Evolutionary conservation across 2,797 vertebrate species (phyloP).

Genomic region (Pelobates cultripes): DNA sequence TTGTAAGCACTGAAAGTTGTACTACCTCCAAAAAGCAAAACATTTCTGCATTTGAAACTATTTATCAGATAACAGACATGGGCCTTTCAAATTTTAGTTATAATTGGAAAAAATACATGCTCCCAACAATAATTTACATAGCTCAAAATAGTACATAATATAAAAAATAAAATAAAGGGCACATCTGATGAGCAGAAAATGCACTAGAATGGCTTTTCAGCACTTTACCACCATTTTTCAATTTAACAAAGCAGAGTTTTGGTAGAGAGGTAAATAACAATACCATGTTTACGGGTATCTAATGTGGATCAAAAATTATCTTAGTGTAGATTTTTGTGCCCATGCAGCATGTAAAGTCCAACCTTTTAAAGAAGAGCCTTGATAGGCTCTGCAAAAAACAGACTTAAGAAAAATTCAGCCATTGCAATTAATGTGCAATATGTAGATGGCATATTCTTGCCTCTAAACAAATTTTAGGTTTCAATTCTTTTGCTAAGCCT

Average conservation of each 20-base stretch:
- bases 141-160: slow-evolving; percentile 13
- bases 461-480: not conserved
- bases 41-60: not conserved
- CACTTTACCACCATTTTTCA: not conserved
- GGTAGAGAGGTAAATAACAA: not conserved
- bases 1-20: not conserved
- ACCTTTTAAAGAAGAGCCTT: not conserved
- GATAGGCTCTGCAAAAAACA: not conserved
- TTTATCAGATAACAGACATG: not conserved
- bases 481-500: not conserved
- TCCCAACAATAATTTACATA: not conserved
- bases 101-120: not conserved
- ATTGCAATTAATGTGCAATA: not conserved
- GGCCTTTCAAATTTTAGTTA: not conserved
- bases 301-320: not conserved
- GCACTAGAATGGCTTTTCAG: not conserved
- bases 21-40: not conserved
- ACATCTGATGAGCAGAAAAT: not conserved
- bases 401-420: not conserved
- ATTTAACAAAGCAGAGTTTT: not conserved
- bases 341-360: not conserved
- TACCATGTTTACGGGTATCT: not conserved
- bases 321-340: not conserved
- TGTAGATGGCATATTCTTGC: not conserved
- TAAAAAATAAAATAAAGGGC: not conserved